Percentiles rank a stretch among this genome's conserved stretches.
Evolutionary conservation across 1,140 invertebrate genomes (phyloP).

Genomic region (Lethrus apterus): DNA sequence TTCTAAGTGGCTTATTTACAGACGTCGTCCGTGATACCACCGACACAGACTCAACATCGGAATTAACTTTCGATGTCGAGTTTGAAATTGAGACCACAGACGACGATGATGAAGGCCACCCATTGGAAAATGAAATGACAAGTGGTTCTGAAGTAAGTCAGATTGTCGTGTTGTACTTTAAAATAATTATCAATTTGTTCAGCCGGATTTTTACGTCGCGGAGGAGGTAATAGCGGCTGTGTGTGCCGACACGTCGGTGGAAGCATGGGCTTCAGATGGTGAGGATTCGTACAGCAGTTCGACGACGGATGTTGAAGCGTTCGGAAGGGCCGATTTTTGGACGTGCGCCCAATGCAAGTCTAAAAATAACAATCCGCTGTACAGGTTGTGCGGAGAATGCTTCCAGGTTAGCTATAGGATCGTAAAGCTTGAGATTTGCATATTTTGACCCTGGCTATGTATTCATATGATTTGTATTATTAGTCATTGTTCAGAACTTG

Average conservation of each 20-base stretch:
- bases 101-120: slow-evolving; percentile 24
- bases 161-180: not conserved
- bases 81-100: slow-evolving; percentile 35
- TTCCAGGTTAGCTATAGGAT: slow-evolving; percentile 47
- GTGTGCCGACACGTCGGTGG: slow-evolving; percentile 30
- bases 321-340: slow-evolving; percentile 51
- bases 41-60: slow-evolving; percentile 28
- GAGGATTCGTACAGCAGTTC: slow-evolving; percentile 50
- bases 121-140: slow-evolving; percentile 19
- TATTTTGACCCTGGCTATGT: slow-evolving; percentile 19
- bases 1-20: slow-evolving; percentile 32
- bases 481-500: not conserved
- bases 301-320: slow-evolving; percentile 45
- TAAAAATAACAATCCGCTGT: slow-evolving; percentile 54
- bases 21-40: slow-evolving; percentile 35
- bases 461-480: not conserved
- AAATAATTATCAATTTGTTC: not conserved
- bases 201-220: slow-evolving; percentile 23
- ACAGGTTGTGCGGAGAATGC: slow-evolving; percentile 59
- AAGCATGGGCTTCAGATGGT: slow-evolving; percentile 34
- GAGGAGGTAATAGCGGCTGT: slow-evolving; percentile 29
- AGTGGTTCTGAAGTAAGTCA: slow-evolving; percentile 32
- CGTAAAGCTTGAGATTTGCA: slow-evolving; percentile 23
- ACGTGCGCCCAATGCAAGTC: slow-evolving; percentile 54
- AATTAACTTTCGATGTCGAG: slow-evolving; percentile 14